Base-by-base conservation (phyloP, 2,797 vertebrate genomes). In the Thalassophryne amazonica region DNA sequence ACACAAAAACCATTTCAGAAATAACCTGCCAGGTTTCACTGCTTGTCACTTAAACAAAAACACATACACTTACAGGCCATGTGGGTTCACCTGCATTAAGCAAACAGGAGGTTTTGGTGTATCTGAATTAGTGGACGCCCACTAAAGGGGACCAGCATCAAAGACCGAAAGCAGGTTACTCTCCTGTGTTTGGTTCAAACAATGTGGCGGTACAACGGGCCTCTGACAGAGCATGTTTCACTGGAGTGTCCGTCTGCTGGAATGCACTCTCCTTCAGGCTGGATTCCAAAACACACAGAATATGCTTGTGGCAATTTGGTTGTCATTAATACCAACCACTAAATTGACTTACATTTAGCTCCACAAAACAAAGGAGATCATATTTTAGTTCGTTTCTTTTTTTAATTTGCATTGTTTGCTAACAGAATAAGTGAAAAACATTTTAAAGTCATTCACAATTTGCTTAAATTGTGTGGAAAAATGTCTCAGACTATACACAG, bases 231-330 rank as follows among this genome's bases (percentile, higher is more conserved):
- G 83, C 80, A 78, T 31, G 71, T 76, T 87, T 79, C 50, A 73
- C 76, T 53, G 76, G 78, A 86, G 85, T 68, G 81, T 80, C 78
- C 51, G 77, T 75, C 68, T 81, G 69, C 49, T 54, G 80, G 85
- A 86, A 89, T 87, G 78, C 64, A 52, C 31, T 31, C 57, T 19
- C 61, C 76, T 80, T 54, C 41, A 5, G 76, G 73, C 73, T 58
- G 56, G 60, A 78, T 70, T 80, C 51, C 54, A 57, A 6, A 12
- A 49, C 38, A 23, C 34, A 41, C 39, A 11, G 43, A 18, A 33
- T 66, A 59, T 47, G 59, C 53, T 66, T 71, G 55, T 66, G 63
- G 56, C 50, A 59, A 50, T 67, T 50, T 38, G 47, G 34, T 32
- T 54, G 21, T 34, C 37, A 67, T 52, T 49, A 41, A 73, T 49